phyloP scores from a whole-genome alignment of 2,113 vertebrate species.

The Elaphurus davidianus region DNA sequence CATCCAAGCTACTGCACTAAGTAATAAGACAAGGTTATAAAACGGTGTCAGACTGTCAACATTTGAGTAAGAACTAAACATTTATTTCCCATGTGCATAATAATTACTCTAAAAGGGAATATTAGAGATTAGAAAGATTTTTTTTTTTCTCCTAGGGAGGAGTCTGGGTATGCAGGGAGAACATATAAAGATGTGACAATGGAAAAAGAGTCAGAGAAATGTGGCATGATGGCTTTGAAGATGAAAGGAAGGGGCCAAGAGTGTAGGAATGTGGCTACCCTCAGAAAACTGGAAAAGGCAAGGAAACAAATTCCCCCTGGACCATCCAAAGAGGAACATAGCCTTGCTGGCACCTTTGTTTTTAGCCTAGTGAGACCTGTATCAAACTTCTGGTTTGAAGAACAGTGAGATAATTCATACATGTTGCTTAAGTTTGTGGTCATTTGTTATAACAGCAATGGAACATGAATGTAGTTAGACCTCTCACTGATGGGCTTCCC shows the following conservation, averaged over 20 bases:
- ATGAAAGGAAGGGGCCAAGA: neutral
- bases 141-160: neutral
- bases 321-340: neutral
- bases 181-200: neutral
- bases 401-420: neutral
- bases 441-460: neutral
- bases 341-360: neutral
- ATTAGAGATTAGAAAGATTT: neutral
- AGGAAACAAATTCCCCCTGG: neutral
- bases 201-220: neutral
- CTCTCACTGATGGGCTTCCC: neutral
- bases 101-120: neutral
- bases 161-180: neutral
- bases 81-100: neutral
- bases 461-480: neutral
- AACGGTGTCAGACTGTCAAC: neutral
- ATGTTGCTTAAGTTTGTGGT: neutral
- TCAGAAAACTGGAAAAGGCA: neutral
- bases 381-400: neutral
- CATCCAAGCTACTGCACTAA: neutral
- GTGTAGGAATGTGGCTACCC: neutral
- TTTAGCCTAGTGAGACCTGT: neutral
- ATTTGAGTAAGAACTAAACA: neutral
- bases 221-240: neutral
- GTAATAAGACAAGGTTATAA: neutral